Evolutionary conservation across 2,797 vertebrate genomes (phyloP).

Genomic region (Lagodon rhomboides): DNA sequence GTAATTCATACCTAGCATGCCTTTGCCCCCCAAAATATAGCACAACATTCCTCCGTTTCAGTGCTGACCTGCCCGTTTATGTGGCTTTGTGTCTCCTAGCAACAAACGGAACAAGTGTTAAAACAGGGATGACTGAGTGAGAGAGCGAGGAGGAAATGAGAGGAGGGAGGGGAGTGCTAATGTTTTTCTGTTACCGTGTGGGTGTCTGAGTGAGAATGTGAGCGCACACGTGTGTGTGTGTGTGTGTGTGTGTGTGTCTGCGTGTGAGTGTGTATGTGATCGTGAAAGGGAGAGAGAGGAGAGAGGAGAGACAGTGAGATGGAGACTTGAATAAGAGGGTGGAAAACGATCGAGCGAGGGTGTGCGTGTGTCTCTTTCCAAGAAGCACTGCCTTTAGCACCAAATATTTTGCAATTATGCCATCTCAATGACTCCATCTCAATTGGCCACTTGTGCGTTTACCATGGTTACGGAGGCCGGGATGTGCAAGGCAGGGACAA

Average conservation of each 20-base stretch:
- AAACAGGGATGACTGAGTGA: constrained; percentile 83
- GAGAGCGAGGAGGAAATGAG: constrained; percentile 66
- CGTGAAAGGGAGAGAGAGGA: constrained; percentile 20
- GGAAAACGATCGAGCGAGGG: constrained; percentile 33
- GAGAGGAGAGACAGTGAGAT: constrained; percentile 44
- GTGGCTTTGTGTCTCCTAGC: constrained; percentile 87
- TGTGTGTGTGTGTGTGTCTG: constrained; percentile 12
- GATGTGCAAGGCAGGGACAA: constrained; percentile 51
- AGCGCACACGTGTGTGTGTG: constrained; percentile 26
- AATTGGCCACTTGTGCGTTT: constrained; percentile 74
- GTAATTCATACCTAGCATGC: constrained; percentile 25
- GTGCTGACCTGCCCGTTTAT: constrained; percentile 82
- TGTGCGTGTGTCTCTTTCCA: constrained; percentile 36
- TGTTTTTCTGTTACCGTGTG: constrained; percentile 76
- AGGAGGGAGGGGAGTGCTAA: constrained; percentile 60
- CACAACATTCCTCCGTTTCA: constrained; percentile 76
- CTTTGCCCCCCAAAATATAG: constrained; percentile 60
- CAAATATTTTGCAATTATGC: constrained; percentile 74
- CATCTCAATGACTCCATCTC: constrained; percentile 61
- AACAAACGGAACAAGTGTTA: constrained; percentile 86
- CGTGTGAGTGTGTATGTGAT: neutral
- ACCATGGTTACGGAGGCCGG: constrained; percentile 76
- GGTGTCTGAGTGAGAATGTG: constrained; percentile 76
- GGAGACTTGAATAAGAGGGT: constrained; percentile 30
- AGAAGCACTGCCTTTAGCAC: constrained; percentile 60